Percentiles rank a stretch among this genome's conserved stretches.
These are phyloP conservation scores for Polydrusus pterygomalis DNA, from an alignment of 2,888 invertebrate genomes.

Conservation along the genomic window DNA sequence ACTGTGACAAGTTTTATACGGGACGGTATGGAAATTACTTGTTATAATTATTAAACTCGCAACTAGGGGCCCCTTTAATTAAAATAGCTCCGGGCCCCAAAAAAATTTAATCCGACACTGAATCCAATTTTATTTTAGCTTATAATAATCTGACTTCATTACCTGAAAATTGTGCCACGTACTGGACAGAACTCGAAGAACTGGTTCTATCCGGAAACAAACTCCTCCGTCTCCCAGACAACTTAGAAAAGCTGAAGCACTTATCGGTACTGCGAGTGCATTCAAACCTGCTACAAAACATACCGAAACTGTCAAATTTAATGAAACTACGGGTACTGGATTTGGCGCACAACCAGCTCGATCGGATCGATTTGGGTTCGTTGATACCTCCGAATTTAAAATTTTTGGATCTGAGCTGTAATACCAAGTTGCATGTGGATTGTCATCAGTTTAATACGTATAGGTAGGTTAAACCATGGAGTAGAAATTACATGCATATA, in stretches of 20 bases:
- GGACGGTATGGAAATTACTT: no score
- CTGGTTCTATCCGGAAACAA: slow-evolving; percentile 88
- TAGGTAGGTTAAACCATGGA: slow-evolving; percentile 42
- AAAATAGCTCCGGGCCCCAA: no score
- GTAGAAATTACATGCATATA: no score
- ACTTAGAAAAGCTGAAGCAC: slow-evolving; percentile 81
- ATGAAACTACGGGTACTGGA: slow-evolving; percentile 85
- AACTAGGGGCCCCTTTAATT: no score
- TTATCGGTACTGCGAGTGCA: slow-evolving; percentile 86
- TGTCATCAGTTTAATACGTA: slow-evolving; percentile 88
- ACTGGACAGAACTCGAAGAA: slow-evolving; percentile 88
- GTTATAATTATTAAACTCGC: no score
- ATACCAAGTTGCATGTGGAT: slow-evolving; percentile 87
- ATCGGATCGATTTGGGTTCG: slow-evolving; percentile 84
- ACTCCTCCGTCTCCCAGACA: slow-evolving; percentile 84
- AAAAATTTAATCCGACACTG: no score
- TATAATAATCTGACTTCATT: slow-evolving; percentile 85
- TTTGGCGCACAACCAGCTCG: slow-evolving; percentile 89
- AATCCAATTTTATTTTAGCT: slow-evolving; percentile 39
- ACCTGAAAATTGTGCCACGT: slow-evolving; percentile 83
- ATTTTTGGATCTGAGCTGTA: slow-evolving; percentile 90
- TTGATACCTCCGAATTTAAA: slow-evolving; percentile 88
- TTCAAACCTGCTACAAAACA: slow-evolving; percentile 84
- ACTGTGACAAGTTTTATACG: neutral
- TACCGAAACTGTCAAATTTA: slow-evolving; percentile 85